phyloP scores from a whole-genome alignment of 2,797 vertebrate species.

The Chaunax sp. region DNA sequence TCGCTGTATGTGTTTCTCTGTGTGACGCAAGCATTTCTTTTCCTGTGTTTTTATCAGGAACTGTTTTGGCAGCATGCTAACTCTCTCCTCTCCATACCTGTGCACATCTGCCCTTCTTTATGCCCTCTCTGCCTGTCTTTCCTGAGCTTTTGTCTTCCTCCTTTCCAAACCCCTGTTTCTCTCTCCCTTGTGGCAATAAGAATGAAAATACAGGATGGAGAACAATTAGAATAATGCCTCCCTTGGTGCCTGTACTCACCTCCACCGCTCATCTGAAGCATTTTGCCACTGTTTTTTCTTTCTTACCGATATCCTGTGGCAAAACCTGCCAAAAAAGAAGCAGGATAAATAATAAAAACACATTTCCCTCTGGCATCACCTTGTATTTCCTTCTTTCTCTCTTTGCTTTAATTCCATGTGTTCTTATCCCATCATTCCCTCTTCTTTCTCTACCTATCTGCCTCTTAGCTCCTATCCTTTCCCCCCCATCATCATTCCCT shows the following conservation, averaged over 20 bases:
- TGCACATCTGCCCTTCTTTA: slow-evolving; percentile 14
- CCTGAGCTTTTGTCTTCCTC: not conserved
- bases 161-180: slow-evolving; percentile 6
- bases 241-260: slow-evolving; percentile 16
- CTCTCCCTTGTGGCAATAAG: slow-evolving; percentile 25
- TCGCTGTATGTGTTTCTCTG: slow-evolving; percentile 53
- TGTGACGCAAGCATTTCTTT: slow-evolving; percentile 30
- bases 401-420: not conserved
- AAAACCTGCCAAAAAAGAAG: slow-evolving; percentile 6
- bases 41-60: slow-evolving; percentile 46
- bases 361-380: not conserved
- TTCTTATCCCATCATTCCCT: not conserved
- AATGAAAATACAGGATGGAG: slow-evolving; percentile 13
- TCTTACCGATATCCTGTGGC: slow-evolving; percentile 7
- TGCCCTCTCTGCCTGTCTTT: slow-evolving; percentile 12
- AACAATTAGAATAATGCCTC: slow-evolving; percentile 36
- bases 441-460: not conserved
- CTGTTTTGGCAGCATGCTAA: slow-evolving; percentile 47
- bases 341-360: slow-evolving; percentile 20
- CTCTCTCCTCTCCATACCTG: too few species aligned
- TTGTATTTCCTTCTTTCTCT: not conserved
- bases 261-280: not conserved
- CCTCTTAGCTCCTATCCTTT: not conserved
- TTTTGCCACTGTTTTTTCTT: not conserved
- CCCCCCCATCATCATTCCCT: slow-evolving; percentile 9